Conservation (phyloP, 2,797 vertebrate species). For the Protosalanx chinensis region DNA sequence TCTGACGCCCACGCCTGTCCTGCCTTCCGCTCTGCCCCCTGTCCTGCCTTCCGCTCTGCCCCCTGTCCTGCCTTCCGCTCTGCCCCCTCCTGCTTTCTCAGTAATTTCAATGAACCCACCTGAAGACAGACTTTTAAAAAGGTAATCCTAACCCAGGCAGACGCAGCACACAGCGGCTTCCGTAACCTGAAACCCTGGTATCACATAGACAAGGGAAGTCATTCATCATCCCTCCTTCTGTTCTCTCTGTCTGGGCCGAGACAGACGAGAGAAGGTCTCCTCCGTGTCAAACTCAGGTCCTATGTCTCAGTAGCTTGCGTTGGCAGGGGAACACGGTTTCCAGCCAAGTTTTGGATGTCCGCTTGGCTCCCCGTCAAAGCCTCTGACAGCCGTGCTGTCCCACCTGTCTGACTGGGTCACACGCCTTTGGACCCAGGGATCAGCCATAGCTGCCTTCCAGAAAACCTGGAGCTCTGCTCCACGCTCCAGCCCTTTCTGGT, state of each 20-base stretch:
- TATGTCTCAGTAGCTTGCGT: not conserved
- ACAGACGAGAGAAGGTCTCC: not conserved
- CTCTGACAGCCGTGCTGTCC: not conserved
- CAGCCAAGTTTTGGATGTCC: conserved; percentile 23
- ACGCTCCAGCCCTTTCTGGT: too few relatives aligned
- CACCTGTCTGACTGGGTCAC: not conserved
- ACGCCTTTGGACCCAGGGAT: too few relatives aligned
- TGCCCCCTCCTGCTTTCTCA: too few relatives aligned
- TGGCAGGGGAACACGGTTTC: not conserved
- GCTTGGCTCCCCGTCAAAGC: conserved; percentile 26
- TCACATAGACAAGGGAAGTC: not conserved
- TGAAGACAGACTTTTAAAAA: conserved; percentile 35
- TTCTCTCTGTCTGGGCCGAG: not conserved
- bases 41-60: too few relatives aligned
- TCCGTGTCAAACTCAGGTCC: not conserved
- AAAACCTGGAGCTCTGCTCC: too few relatives aligned
- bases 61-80: too few relatives aligned
- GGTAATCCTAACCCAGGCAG: conserved; percentile 24
- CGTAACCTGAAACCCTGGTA: conserved; percentile 6
- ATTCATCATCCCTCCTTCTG: not conserved
- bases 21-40: too few relatives aligned
- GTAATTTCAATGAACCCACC: conserved; percentile 36
- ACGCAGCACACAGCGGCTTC: not conserved
- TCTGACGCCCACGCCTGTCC: too few relatives aligned
- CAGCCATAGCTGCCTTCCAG: too few relatives aligned